These are phyloP conservation scores for Arrhamphus sclerolepis DNA, from an alignment of 2,797 vertebrate genomes.

Conservation along the genomic window DNA sequence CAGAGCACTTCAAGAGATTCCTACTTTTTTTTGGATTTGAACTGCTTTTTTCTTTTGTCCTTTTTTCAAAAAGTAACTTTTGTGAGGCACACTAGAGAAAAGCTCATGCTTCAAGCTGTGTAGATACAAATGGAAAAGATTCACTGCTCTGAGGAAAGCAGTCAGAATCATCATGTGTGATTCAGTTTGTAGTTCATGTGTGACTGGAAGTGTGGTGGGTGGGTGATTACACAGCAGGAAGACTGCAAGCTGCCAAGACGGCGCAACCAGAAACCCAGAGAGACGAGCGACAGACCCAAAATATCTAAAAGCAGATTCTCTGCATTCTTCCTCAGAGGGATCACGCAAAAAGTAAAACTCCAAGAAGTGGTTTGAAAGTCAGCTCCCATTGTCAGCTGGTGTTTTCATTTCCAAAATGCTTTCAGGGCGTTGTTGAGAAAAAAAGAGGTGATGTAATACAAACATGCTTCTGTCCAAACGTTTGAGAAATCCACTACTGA, in stretches of 20 bases:
- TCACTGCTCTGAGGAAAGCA: background rate
- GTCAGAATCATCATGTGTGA: conserved; percentile 15
- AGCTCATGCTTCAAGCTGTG: no score
- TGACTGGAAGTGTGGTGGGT: background rate
- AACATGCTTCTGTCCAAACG: conserved; percentile 14
- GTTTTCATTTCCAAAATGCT: no score
- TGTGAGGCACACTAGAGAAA: no score
- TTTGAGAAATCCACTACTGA: no score
- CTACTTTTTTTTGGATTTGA: no score
- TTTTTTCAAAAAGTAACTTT: no score
- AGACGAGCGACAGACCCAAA: conserved; percentile 42
- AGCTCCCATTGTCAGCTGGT: no score
- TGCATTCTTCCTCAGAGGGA: conserved; percentile 41
- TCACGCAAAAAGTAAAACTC: conserved; percentile 5
- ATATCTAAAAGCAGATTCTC: conserved; percentile 59
- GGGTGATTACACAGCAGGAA: background rate
- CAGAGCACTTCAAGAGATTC: no score
- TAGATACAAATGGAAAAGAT: no score
- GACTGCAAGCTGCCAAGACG: conserved; percentile 21
- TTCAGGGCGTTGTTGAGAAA: no score
- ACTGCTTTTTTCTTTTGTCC: no score
- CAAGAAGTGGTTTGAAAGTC: no score
- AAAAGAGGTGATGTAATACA: background rate
- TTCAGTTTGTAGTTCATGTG: background rate
- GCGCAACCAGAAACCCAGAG: conserved; percentile 10